Base-by-base conservation (phyloP, 1,140 invertebrate species). In the Drosophila tristis region DNA sequence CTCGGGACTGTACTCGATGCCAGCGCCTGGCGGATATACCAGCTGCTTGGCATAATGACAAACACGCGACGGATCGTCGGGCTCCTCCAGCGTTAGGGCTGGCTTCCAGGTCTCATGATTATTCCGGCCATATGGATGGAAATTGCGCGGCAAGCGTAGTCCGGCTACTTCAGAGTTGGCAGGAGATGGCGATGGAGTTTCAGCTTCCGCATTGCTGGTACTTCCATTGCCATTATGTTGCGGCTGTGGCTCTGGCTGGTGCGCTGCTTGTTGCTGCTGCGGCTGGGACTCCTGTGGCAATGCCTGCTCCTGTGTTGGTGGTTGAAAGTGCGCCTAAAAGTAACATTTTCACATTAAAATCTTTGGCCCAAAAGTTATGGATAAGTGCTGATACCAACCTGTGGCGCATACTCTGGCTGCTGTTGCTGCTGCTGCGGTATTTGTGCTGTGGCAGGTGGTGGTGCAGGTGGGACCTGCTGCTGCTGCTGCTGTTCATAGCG, bases 31-130 rank as follows among this genome's bases (percentile, higher is more conserved):
- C 2, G 91, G 90, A 65, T 92, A 92, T 0, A 92, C 91, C 49
- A 79, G 20, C 16, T 85, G 72, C 67, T 92, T 92, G 44, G 81
- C 76, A 80, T 92, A 92, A 7, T 84, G 78, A 60, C 91, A 92
- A 13, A 86, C 59, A 9, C 79, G 73, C 48, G 82, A 81, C 2
- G 90, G 90, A 72, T 92, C 91, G 13, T 86, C 91, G 2, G 91
- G 91, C 25, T 92, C 91, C 25, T 92, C 91, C 0, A 92, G 64
- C 20, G 80, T 92, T 16, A 92, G 23, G 13, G 87, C 82, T n/a
- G 85, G 91, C 57, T 90, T 91, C 91, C 91, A 92, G 25, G 79
- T 84, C 63, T 92, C 91, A 60, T 92, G 76, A 47, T 92, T 91
- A 58, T 92, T 92, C 31, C 78, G 86, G 15, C 82, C 85, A 47